A percentile compares a stretch with the other conserved stretches of the same genome.
These are phyloP conservation scores for Callospermophilus lateralis DNA, from an alignment of 2,113 vertebrate genomes.

Conservation along the genomic window DNA sequence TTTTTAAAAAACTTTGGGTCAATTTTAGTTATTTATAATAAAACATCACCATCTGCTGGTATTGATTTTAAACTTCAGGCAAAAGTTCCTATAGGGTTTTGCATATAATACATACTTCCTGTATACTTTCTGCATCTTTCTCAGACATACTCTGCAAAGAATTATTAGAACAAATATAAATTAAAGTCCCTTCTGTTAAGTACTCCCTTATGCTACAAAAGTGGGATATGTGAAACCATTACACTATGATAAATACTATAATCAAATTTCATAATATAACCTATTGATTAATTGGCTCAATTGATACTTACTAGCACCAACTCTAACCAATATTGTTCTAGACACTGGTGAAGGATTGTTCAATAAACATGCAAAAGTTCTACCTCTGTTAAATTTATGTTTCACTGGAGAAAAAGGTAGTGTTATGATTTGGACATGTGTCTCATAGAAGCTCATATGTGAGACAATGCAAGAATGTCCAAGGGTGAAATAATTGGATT, in stretches of 20 bases:
- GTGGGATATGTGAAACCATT: neutral
- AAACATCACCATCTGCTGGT: constrained; percentile 60
- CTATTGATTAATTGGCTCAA: neutral
- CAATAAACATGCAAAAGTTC: neutral
- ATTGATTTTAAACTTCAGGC: constrained; percentile 9
- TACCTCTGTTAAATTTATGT: neutral
- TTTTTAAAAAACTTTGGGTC: neutral
- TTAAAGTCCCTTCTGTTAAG: neutral
- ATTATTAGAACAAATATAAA: neutral
- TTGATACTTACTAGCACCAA: neutral
- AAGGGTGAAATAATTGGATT: too few relatives aligned
- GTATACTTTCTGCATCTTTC: neutral
- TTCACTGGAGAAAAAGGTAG: neutral
- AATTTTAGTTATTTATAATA: neutral
- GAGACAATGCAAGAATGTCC: too few relatives aligned
- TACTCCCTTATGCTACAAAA: neutral
- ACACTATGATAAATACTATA: neutral
- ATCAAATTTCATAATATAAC: neutral
- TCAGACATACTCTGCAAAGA: neutral
- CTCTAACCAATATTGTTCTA: neutral
- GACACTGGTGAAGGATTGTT: neutral
- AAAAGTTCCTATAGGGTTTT: constrained; percentile 20
- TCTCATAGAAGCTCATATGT: too few relatives aligned
- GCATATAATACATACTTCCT: neutral
- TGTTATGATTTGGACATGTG: too few relatives aligned